phyloP scores from a whole-genome alignment of 2,797 vertebrate species.

The Sylvia borin region DNA sequence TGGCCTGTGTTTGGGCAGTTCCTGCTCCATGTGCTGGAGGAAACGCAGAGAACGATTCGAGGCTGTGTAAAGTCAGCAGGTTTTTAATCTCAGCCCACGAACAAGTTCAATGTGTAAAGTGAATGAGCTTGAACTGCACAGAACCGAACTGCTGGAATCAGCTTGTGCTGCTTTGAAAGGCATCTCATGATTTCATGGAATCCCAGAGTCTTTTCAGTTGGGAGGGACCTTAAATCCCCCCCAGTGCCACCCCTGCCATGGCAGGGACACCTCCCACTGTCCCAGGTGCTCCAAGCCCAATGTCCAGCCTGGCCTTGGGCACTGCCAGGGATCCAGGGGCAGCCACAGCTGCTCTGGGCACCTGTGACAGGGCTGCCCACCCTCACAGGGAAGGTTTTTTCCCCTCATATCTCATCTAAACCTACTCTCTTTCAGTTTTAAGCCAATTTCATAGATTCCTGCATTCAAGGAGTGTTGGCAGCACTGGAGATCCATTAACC shows the following conservation, averaged over 20 bases:
- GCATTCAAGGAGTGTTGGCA: neutral
- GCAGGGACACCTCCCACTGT: neutral
- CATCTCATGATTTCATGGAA: neutral
- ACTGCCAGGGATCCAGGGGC: neutral
- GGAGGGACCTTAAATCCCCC: fast-evolving
- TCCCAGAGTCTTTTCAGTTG: fast-evolving
- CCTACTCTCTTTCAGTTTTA: neutral
- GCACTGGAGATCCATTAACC: neutral
- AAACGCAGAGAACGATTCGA: neutral
- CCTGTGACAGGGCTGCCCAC: fast-evolving
- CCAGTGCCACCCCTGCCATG: neutral
- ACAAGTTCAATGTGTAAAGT: neutral
- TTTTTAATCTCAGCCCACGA: neutral
- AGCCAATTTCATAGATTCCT: neutral
- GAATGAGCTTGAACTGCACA: neutral
- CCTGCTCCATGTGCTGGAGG: neutral
- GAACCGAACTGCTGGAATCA: neutral
- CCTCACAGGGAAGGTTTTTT: neutral
- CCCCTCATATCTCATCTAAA: neutral
- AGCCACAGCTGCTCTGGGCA: neutral
- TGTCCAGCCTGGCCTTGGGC: neutral
- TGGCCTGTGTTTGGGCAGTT: neutral
- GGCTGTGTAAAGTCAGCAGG: neutral
- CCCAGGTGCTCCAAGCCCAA: neutral
- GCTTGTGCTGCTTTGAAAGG: neutral